These are phyloP conservation scores for Acanthosepion esculentum DNA, from an alignment of 2,888 invertebrate species.

Conservation along the genomic window DNA sequence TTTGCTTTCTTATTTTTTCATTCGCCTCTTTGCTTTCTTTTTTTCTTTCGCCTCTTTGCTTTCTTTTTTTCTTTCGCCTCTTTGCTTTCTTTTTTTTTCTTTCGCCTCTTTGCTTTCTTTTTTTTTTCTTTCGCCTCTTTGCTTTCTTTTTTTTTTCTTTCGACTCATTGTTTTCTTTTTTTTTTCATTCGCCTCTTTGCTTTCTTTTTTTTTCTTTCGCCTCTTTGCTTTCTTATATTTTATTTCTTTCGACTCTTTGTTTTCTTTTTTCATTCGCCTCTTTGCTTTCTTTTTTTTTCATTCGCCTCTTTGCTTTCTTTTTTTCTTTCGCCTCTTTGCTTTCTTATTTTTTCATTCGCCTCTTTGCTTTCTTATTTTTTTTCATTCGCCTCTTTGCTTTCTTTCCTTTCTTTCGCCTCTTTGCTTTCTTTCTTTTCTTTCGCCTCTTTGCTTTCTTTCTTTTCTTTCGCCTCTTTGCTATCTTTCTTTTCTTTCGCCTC, in stretches of 20 bases:
- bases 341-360: not conserved
- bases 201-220: no score
- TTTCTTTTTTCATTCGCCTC: not conserved
- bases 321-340: not conserved
- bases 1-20: not conserved
- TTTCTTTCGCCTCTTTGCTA: not conserved
- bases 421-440: no score
- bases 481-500: not conserved
- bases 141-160: no score
- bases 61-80: not conserved
- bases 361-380: not conserved
- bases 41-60: not conserved
- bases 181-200: no score
- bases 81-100: not conserved
- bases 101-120: not conserved
- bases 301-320: not conserved
- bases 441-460: not conserved
- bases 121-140: not conserved
- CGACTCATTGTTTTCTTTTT: no score
- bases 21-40: not conserved
- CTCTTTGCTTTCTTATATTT: no score
- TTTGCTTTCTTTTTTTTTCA: not conserved
- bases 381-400: not conserved
- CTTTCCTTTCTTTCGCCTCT: not conserved
- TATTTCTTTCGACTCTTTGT: no score